Base-by-base conservation (phyloP, 2,888 invertebrate species). In the Nephrocerus scutellatus region DNA sequence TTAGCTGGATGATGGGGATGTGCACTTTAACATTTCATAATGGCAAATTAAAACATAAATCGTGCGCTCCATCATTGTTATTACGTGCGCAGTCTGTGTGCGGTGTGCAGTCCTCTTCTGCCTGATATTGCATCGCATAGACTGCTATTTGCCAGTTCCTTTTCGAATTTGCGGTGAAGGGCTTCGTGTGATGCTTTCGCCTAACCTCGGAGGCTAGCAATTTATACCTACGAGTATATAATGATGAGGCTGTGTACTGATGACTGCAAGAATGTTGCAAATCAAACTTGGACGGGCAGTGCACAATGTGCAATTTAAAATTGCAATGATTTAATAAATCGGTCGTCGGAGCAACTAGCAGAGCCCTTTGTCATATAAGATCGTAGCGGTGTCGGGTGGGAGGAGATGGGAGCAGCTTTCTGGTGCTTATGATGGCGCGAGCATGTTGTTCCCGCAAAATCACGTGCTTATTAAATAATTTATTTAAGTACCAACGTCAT, bases 401-500 rank as follows among this genome's bases (percentile, higher is more conserved):
- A n/a, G n/a, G n/a, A n/a, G n/a, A n/a, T n/a, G n/a, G n/a, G n/a
- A n/a, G n/a, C n/a, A n/a, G n/a, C n/a, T n/a, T n/a, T n/a, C n/a
- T n/a, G 25, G n/a, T 13, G 9, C 13, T 8, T 12, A 15, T 22
- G n/a, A 16, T 18, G n/a, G 14, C 4, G 13, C 36, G 21, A 18
- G 32, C 47, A 48, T 48, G 42, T 46, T 44, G 14, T 21, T 40
- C 44, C n/a, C 48, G 52, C 49, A 44, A 48, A 51, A 55, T 60
- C 58, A 60, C 39, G 55, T 60, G 60, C 63, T 62, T 61, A 63
- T 62, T 62, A 62, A 62, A 62, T 62, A 63, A 62, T 62, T 63
- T 59, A 62, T 63, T 62, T 60, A 63, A 62, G 59, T 55, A 59
- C n/a, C n/a, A n/a, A n/a, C 56, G 53, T 60, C 60, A 60, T 62